Evolutionary conservation across 2,797 vertebrate genomes (phyloP), one percentile per base, ranked within the genome.

Genomic region (Lindbergichthys nudifrons): DNA sequence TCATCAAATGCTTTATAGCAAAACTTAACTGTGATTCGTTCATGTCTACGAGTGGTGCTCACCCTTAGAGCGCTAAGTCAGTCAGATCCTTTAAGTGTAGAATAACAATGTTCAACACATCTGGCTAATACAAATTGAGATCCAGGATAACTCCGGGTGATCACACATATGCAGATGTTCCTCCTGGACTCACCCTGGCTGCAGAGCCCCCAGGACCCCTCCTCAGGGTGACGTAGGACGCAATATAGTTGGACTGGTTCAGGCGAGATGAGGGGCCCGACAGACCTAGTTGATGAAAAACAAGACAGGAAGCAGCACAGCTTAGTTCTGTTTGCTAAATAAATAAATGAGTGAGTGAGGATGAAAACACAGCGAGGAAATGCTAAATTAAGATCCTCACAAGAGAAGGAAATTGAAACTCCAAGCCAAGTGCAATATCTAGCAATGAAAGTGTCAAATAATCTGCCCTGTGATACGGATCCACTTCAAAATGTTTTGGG

Each of bases 201-300:
- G 85, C 90, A 10, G 96, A 93, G 18, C 85, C 80, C 64, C 89
- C 85, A 0, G 85, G 84, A 77, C 90, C 93, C 90, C 95, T 96
- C 89, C 96, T 94, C 62, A 99, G 90, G 0, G 96, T 97, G 87
- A 96, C 96, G 2, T 96, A 98, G 0, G 97, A 97, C 3, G 96
- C 92, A 73, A 96, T 92, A 77, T 94, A 89, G 67, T 90, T 95
- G 0, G 96, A 96, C 43, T 98, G 97, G 81, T 96, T 95, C 73
- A 96, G 92, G 74, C 90, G 92, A 70, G 96, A 96, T 0, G 95
- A 94, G 50, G 96, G 94, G 63, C 95, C 94, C 3, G 94, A 93
- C 57, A 95, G 93, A 84, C 95, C 95, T 96, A 78, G 19, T 43
- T 13, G 18, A 60, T 4, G 26, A n/a, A 67, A 14, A 53, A 16